A percentile compares a stretch with the other conserved stretches of the same genome.
Evolutionary conservation across 2,797 vertebrate genomes (phyloP).

Genomic region (Etheostoma perlongum): DNA sequence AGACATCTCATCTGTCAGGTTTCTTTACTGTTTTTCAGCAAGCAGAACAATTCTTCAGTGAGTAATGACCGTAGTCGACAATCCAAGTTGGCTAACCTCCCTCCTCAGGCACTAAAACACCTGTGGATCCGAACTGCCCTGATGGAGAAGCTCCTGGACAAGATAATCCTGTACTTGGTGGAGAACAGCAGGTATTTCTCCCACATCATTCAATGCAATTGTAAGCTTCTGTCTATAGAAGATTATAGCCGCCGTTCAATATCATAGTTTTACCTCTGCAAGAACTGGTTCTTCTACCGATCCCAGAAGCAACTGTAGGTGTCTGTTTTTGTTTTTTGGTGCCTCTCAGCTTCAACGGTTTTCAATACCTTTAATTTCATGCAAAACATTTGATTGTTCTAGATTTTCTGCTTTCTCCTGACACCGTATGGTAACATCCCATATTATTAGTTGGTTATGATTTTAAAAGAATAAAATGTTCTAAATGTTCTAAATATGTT

Average conservation of each 20-base stretch:
- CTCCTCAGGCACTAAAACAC: conserved; percentile 93
- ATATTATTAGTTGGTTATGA: background rate
- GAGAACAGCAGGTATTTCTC: conserved; percentile 93
- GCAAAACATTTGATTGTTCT: background rate
- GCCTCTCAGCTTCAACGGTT: background rate
- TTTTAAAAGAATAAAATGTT: background rate
- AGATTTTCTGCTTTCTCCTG: background rate
- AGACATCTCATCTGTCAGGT: conserved; percentile 12
- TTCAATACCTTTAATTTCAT: background rate
- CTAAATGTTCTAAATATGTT: background rate
- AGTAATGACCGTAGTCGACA: conserved; percentile 87
- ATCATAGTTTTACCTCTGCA: background rate
- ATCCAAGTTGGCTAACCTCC: conserved; percentile 88
- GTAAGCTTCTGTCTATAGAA: background rate
- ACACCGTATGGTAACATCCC: background rate
- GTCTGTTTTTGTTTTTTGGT: background rate
- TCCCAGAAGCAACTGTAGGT: background rate
- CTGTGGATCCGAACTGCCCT: conserved; percentile 97
- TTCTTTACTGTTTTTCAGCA: conserved; percentile 65
- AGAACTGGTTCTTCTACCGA: background rate
- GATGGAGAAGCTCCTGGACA: conserved; percentile 97
- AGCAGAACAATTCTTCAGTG: conserved; percentile 89
- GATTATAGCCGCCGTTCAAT: background rate
- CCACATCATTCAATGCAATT: conserved; percentile 17
- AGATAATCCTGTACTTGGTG: conserved; percentile 94